Evolutionary conservation across 2,888 invertebrate species (phyloP), one percentile per base, ranked within the genome.

Genomic region (Caenorhabditis afra): DNA sequence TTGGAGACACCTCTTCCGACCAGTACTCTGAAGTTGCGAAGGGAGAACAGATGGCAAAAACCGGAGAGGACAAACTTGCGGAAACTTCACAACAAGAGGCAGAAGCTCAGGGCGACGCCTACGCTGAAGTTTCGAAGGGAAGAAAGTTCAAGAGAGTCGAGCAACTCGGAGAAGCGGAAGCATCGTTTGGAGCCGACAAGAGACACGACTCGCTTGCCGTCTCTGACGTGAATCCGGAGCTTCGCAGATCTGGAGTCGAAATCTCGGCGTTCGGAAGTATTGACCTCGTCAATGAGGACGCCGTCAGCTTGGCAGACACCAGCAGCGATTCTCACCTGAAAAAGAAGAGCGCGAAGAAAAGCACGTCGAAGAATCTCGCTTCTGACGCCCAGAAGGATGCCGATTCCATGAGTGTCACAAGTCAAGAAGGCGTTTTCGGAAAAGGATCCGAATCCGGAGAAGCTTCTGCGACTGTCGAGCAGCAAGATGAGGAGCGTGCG

Each of bases 191-290:
- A n/a, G 22, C 12, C 8, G n/a, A 39, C 11, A 52, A 45, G 20
- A 22, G 22, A 29, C 57, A 62, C 12, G 74, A 74, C 7, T 74
- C 74, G 0, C 16, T 74, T 0, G 16, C 74, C 3, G 58, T 74
- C 14, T 74, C 74, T n/a, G 66, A 74, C 23, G 59, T 61, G 2
- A 65, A 77, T 52, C 65, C 64, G 16, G 70, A 70, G 22, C 52
- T 77, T 14, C 45, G 67, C 8, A 65, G 70, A 49, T 53, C 65
- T 37, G 49, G 47, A 12, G 45, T 77, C n/a, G 77, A 77, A 29
- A 71, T 77, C 16, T 77, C 77, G 3, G 65, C 77, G 12, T 77
- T 77, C 20, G 77, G 77, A 35, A 45, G 58, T 18, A 70, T 77
- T 12, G 70, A 70, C 41, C 23, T 77, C 1, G 37, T 50, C n/a